phyloP scores from a whole-genome alignment of 1,140 invertebrate genomes.

The Calosoma granatense region DNA sequence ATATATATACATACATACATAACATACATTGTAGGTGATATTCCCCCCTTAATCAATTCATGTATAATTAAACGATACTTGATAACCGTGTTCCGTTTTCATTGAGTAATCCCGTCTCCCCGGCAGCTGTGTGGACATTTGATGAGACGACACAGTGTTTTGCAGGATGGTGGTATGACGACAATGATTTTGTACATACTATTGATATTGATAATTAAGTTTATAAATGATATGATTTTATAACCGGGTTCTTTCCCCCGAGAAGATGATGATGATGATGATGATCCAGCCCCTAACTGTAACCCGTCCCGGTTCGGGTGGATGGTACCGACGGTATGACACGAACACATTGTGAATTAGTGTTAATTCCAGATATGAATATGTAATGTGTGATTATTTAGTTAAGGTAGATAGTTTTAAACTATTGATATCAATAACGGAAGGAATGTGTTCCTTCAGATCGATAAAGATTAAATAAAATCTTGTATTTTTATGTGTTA shows the following conservation, averaged over 20 bases:
- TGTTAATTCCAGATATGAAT: constrained; percentile 19
- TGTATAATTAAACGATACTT: constrained; percentile 1
- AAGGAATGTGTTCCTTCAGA: neutral
- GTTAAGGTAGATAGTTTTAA: constrained; percentile 20
- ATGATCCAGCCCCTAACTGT: no score
- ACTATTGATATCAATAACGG: constrained; percentile 4
- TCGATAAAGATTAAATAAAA: neutral
- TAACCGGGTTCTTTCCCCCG: no score
- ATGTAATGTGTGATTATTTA: constrained; percentile 26
- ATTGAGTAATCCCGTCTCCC: neutral
- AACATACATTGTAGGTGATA: constrained; percentile 2
- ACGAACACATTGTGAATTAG: constrained; percentile 19
- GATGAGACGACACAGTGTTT: neutral
- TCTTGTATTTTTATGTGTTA: constrained; percentile 7
- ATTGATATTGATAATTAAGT: constrained; percentile 9
- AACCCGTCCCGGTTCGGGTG: neutral
- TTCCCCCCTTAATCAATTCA: neutral
- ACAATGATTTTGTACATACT: constrained; percentile 20
- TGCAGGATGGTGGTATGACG: constrained; percentile 6
- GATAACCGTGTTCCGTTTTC: neutral
- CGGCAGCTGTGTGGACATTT: neutral
- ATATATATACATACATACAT: constrained; percentile 1
- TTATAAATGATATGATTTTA: no score
- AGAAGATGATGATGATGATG: no score
- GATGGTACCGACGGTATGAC: neutral